Conservation (phyloP, 2,797 vertebrate species). For the Pseudochirops cupreus region DNA sequence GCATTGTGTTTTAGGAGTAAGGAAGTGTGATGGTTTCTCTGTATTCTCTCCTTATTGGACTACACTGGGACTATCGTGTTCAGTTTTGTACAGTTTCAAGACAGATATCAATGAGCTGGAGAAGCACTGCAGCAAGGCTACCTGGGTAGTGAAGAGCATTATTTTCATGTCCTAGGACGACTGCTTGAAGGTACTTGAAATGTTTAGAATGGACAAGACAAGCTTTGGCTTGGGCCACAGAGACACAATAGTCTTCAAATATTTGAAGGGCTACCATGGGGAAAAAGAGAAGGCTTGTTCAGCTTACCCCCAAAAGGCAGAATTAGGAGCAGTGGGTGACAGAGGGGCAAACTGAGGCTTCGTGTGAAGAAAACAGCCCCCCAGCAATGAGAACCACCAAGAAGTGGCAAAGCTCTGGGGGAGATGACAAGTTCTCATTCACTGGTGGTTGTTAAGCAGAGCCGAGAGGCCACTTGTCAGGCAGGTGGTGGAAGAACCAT, state of each 20-base stretch:
- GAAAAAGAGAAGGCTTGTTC: neutral
- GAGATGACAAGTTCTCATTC: neutral
- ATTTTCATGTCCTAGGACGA: neutral
- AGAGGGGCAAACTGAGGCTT: neutral
- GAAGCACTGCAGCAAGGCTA: neutral
- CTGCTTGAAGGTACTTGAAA: neutral
- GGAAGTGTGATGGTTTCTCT: neutral
- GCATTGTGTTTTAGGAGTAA: neutral
- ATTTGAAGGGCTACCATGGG: neutral
- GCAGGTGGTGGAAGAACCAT: too few relatives aligned
- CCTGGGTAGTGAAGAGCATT: neutral
- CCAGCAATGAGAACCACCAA: neutral
- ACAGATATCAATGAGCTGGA: neutral
- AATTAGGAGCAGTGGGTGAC: slow-evolving; percentile 7
- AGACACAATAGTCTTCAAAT: neutral
- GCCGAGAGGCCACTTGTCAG: too few relatives aligned
- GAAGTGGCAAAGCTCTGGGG: neutral
- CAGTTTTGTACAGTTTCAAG: neutral
- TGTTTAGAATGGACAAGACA: neutral
- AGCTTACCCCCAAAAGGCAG: neutral
- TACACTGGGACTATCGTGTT: neutral
- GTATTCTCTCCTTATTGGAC: neutral
- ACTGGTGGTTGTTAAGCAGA: too few relatives aligned
- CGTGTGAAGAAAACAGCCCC: neutral
- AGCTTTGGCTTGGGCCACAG: neutral